Evolutionary conservation across 2,113 vertebrate genomes (phyloP), one percentile per base, ranked within the genome.

Genomic region (Camelus bactrianus): DNA sequence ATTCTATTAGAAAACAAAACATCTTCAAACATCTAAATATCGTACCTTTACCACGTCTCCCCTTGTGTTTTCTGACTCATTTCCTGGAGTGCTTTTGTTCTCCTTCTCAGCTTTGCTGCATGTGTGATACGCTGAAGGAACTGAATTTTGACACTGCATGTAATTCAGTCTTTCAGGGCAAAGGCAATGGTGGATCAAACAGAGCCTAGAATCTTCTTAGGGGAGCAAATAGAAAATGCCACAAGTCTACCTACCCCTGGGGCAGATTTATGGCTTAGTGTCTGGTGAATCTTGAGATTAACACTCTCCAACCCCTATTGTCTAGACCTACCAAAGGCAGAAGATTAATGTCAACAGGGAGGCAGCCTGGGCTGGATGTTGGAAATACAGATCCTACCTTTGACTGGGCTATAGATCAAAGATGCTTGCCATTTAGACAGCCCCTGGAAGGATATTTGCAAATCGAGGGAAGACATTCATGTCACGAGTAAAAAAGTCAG

Each of bases 361-460:
- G 85, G 69, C 62, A 19, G 84, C 32, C 81, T 17, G 1, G 2
- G 6, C 72, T 93, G 75, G 11, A 16, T 88, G 91, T 84, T 94
- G 95, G 93, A 88, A 97, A 96, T 96, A 97, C 80, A 97, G 97
- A 97, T 70, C 13, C 35, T 94, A 46, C 85, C 89, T 98, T 97
- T 97, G 94, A 96, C 32, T 70, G 93, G 96, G 96, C 70, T 83
- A 20, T 35, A 92, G 94, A 89, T 93, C 95, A 98, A 98, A 93
- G 72, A 38, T 76, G 42, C 50, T 67, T 97, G 95, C 85, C 14
- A 1, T 97, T 97, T 89, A 95, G 93, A 94, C 72, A 95, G 77
- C 35, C 26, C n/a, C 84, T 97, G 92, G 83, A 77, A 96, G 80
- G 95, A 96, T 85, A 87, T 97, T 97, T 97, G 93, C 95, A 97